These are phyloP conservation scores for Theristus sp. DNA, from an alignment of 2,888 invertebrate species.

Conservation along the genomic window DNA sequence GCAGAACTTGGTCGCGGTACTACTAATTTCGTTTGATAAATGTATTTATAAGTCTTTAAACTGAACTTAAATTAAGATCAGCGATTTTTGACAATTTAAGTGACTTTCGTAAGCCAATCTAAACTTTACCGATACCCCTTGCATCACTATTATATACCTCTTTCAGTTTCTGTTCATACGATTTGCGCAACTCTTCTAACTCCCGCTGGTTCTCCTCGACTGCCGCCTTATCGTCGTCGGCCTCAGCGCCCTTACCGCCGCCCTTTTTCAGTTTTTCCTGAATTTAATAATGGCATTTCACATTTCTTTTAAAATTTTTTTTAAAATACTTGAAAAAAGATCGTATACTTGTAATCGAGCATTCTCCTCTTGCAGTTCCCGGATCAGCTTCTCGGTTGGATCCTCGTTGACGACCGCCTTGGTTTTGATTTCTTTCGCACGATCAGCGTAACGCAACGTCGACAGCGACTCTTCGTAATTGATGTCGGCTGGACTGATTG, in stretches of 20 bases:
- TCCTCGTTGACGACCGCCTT: conserved; percentile 94
- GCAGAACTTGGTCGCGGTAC: too few species aligned
- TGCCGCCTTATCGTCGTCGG: not conserved
- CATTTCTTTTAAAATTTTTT: not conserved
- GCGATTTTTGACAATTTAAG: too few species aligned
- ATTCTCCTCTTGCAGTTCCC: conserved; percentile 78
- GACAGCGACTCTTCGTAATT: conserved; percentile 95
- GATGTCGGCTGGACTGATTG: conserved; percentile 86
- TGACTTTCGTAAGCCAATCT: too few species aligned
- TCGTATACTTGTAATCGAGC: conserved; percentile 54
- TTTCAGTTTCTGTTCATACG: conserved; percentile 28
- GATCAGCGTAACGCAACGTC: conserved; percentile 57
- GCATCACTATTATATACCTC: too few species aligned
- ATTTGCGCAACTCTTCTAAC: conserved; percentile 34
- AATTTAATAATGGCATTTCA: not conserved
- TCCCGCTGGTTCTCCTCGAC: conserved; percentile 32
- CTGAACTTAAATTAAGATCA: too few species aligned
- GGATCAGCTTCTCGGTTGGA: conserved; percentile 84
- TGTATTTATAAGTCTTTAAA: too few species aligned
- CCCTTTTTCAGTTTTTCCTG: not conserved
- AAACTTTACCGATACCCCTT: too few species aligned
- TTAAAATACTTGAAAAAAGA: not conserved
- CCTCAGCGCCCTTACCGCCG: not conserved
- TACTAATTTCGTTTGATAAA: too few species aligned
- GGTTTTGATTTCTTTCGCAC: conserved; percentile 91